Percentiles rank a stretch among this genome's conserved stretches.
Evolutionary conservation across 2,113 vertebrate species (phyloP).

Genomic region (Chinchilla lanigera): DNA sequence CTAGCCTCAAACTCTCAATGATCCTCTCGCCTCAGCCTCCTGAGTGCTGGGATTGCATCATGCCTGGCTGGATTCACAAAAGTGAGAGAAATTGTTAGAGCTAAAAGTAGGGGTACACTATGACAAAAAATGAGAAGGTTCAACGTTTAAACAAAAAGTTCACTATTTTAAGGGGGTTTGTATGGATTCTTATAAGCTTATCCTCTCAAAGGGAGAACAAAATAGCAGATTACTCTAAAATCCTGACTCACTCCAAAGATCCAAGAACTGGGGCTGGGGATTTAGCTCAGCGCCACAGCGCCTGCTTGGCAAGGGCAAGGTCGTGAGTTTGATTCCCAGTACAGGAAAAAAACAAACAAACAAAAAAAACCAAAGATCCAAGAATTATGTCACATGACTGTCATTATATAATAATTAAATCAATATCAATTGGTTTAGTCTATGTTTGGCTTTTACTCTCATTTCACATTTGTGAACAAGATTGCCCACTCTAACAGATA

Average conservation of each 20-base stretch:
- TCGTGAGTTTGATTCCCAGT: too few relatives aligned
- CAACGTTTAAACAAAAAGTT: neutral
- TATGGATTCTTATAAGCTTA: neutral
- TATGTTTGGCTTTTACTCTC: neutral
- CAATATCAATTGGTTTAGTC: neutral
- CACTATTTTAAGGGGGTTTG: neutral
- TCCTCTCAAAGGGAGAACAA: neutral
- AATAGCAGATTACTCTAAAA: neutral
- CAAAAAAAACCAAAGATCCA: neutral
- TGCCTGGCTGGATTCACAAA: neutral
- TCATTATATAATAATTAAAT: constrained; percentile 24
- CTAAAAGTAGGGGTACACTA: neutral
- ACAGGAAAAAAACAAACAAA: too few relatives aligned
- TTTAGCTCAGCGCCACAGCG: too few relatives aligned
- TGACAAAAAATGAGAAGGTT: neutral
- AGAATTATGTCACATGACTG: neutral
- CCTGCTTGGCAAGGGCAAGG: too few relatives aligned
- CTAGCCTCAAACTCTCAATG: too few relatives aligned
- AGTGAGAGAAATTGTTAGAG: neutral
- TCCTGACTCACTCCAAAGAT: neutral
- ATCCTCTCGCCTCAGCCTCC: too few relatives aligned
- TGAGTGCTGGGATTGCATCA: too few relatives aligned
- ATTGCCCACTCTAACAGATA: neutral
- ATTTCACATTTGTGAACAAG: constrained; percentile 23
- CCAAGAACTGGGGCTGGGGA: too few relatives aligned